A percentile compares a stretch with the other conserved stretches of the same genome.
Conservation (phyloP, 1,140 invertebrate genomes). For the Zaprionus gabonicus region DNA sequence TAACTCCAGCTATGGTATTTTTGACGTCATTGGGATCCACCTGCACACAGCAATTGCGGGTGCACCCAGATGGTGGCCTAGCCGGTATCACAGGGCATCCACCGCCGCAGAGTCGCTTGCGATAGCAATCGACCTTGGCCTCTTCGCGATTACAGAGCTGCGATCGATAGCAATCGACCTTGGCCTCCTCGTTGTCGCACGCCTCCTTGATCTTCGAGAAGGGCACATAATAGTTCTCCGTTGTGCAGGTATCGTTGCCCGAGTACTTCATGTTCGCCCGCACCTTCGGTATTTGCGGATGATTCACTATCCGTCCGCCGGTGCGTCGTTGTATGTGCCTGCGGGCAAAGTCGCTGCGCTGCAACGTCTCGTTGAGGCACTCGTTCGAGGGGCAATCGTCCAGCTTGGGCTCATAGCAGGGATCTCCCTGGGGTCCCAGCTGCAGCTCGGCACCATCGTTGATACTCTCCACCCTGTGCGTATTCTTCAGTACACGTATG, state of each 20-base stretch:
- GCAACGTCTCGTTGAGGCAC: constrained; percentile 63
- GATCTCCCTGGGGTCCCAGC: constrained; percentile 53
- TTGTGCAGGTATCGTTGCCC: constrained; percentile 70
- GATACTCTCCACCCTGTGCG: constrained; percentile 74
- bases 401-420: constrained; percentile 27
- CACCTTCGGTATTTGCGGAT: constrained; percentile 75
- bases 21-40: constrained; percentile 69
- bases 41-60: constrained; percentile 70
- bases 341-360: constrained; percentile 69
- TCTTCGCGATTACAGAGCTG: constrained; percentile 48
- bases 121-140: constrained; percentile 70
- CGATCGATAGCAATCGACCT: constrained; percentile 71
- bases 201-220: constrained; percentile 76
- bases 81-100: constrained; percentile 29
- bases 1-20: constrained; percentile 76
- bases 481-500: constrained; percentile 80
- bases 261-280: constrained; percentile 81
- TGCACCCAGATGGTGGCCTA: constrained; percentile 34
- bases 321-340: constrained; percentile 75
- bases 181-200: constrained; percentile 57
- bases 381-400: constrained; percentile 37
- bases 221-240: constrained; percentile 73
- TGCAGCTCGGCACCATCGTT: constrained; percentile 54
- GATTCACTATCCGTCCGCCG: constrained; percentile 71
- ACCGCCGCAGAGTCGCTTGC: constrained; percentile 56